Evolutionary conservation across 1,140 invertebrate species (phyloP).

Genomic region (Apis florea): DNA sequence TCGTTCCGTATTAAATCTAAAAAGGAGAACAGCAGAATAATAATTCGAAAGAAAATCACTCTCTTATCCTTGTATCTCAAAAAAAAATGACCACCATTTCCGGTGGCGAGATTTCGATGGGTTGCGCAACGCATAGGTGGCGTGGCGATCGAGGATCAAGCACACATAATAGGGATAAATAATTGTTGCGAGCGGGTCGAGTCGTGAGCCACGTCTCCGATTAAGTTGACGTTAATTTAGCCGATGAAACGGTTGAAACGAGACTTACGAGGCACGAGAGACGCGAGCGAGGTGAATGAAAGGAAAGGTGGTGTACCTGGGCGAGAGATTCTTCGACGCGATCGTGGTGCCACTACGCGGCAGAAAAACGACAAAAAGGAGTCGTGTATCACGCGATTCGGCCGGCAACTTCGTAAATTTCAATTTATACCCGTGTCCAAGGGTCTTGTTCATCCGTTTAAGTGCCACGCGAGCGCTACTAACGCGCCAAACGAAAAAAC

Average conservation of each 20-base stretch:
- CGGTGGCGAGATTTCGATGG: neutral
- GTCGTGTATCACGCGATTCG: slow-evolving; percentile 63
- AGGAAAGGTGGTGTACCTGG: slow-evolving; percentile 10
- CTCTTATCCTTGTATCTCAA: too few species aligned
- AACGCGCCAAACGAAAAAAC: slow-evolving; percentile 46
- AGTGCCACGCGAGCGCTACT: slow-evolving; percentile 62
- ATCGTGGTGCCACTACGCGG: slow-evolving; percentile 31
- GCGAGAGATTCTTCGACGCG: slow-evolving; percentile 51
- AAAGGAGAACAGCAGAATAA: too few species aligned
- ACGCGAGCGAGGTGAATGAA: slow-evolving; percentile 57
- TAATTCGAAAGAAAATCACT: too few species aligned
- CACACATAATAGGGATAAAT: slow-evolving; percentile 49
- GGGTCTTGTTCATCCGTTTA: slow-evolving; percentile 57
- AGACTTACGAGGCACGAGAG: slow-evolving; percentile 42
- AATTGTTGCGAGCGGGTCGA: slow-evolving; percentile 8
- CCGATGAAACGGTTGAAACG: slow-evolving; percentile 38
- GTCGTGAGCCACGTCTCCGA: slow-evolving; percentile 29
- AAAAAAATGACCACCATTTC: neutral
- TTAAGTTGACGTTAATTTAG: slow-evolving; percentile 53
- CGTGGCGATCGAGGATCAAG: slow-evolving; percentile 3
- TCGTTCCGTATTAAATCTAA: too few species aligned
- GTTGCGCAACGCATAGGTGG: slow-evolving; percentile 24
- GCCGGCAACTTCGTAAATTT: slow-evolving; percentile 67
- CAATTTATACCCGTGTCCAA: slow-evolving; percentile 67
- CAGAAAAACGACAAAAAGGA: slow-evolving; percentile 47